Evolutionary conservation across 2,888 invertebrate genomes (phyloP).

Genomic region (Acheta domesticus): DNA sequence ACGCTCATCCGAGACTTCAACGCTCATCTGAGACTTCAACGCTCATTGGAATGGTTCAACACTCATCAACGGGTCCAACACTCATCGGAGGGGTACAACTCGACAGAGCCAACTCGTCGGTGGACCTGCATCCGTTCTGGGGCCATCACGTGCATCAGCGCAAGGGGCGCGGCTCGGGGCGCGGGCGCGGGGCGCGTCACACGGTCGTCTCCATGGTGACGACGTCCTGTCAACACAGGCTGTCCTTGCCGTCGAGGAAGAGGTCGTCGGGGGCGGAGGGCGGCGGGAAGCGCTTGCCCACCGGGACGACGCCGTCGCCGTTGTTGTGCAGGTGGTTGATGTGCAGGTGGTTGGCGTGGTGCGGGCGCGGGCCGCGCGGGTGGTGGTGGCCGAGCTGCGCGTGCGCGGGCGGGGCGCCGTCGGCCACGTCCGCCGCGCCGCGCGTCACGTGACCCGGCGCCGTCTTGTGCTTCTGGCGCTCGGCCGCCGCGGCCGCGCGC

Average conservation of each 20-base stretch:
- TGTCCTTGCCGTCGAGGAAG: constrained; percentile 61
- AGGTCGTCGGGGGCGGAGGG: constrained; percentile 36
- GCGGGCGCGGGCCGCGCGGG: constrained; percentile 52
- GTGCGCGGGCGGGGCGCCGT: constrained; percentile 22
- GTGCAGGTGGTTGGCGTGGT: constrained; percentile 54
- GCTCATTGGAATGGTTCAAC: no score
- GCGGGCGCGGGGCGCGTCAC: constrained; percentile 30
- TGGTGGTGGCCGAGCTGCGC: constrained; percentile 35
- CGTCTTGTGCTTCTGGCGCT: constrained; percentile 28
- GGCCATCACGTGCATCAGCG: no score
- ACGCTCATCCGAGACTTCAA: no score
- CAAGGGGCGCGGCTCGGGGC: no score
- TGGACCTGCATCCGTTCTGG: no score
- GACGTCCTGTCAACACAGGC: constrained; percentile 65
- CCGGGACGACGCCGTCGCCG: constrained; percentile 53
- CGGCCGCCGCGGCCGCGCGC: constrained; percentile 33
- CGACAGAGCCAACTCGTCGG: no score
- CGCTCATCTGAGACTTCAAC: no score
- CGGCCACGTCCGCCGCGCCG: neutral
- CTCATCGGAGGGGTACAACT: no score
- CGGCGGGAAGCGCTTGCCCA: constrained; percentile 38
- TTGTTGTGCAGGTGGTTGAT: constrained; percentile 59
- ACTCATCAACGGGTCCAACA: no score
- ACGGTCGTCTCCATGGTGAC: constrained; percentile 42
- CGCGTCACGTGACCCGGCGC: constrained; percentile 3